Percentiles rank a stretch among this genome's conserved stretches.
Evolutionary conservation across 2,888 invertebrate genomes (phyloP).

Genomic region (Teleiodes luculella): DNA sequence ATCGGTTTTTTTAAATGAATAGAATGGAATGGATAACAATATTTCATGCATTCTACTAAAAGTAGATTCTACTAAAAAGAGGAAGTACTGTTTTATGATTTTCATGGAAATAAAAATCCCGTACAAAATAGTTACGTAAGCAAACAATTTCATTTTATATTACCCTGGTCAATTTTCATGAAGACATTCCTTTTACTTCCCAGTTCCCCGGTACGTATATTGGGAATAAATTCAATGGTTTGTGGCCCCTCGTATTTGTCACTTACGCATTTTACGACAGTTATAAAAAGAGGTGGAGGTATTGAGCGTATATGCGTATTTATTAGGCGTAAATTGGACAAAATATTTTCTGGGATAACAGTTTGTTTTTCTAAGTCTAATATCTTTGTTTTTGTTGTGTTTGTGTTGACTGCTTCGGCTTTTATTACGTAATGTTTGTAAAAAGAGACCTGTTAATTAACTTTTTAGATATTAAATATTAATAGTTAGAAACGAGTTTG

Average conservation of each 20-base stretch:
- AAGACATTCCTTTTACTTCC: background rate
- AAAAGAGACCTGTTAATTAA: no score
- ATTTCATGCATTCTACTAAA: no score
- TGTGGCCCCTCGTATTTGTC: slow-evolving; percentile 32
- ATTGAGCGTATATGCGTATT: slow-evolving; percentile 2
- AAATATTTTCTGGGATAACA: background rate
- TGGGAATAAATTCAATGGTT: slow-evolving; percentile 56
- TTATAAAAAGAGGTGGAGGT: slow-evolving; percentile 30
- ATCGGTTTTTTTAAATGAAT: no score
- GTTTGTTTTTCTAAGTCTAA: background rate
- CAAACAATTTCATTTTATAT: background rate
- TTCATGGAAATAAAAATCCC: no score
- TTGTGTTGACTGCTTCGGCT: no score
- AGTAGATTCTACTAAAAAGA: no score
- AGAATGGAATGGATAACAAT: no score
- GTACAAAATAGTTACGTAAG: no score
- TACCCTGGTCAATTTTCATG: background rate
- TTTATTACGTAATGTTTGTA: no score
- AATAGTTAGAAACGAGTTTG: no score
- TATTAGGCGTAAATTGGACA: slow-evolving; percentile 10
- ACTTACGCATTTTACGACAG: slow-evolving; percentile 16
- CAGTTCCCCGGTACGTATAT: slow-evolving; percentile 32
- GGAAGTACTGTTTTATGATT: no score
- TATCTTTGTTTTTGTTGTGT: background rate
- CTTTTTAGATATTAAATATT: no score